phyloP scores from a whole-genome alignment of 2,797 vertebrate genomes.

The Salarias fasciatus region DNA sequence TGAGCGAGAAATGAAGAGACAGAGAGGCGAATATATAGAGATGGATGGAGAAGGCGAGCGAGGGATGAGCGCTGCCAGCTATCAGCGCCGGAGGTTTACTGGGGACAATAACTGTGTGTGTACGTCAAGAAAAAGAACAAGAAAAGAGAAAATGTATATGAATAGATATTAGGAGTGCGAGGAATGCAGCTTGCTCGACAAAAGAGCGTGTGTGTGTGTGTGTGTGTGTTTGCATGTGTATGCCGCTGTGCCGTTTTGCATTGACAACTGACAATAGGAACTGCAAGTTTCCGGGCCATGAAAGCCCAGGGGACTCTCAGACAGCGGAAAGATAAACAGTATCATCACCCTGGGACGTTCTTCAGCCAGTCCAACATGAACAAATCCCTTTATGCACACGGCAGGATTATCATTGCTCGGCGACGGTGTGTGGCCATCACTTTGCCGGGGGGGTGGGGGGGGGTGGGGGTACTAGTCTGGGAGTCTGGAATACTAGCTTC shows the following conservation, averaged over 20 bases:
- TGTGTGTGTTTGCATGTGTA: constrained; percentile 16
- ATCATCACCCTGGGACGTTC: constrained; percentile 66
- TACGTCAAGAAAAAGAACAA: constrained; percentile 16
- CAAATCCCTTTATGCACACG: constrained; percentile 79
- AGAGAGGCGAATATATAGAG: constrained; percentile 20
- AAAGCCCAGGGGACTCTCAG: constrained; percentile 70
- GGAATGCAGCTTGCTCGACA: constrained; percentile 15
- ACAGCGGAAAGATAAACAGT: constrained; percentile 80
- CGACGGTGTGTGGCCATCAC: constrained; percentile 59
- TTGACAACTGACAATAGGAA: constrained; percentile 62
- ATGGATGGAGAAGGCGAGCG: constrained; percentile 22
- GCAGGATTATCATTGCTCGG: constrained; percentile 72
- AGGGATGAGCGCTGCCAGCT: constrained; percentile 27
- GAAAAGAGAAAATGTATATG: constrained; percentile 7
- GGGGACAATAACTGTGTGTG: constrained; percentile 22
- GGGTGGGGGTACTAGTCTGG: background rate
- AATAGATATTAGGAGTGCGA: constrained; percentile 32
- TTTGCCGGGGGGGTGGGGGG: constrained; percentile 38
- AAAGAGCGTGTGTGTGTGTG: constrained; percentile 5
- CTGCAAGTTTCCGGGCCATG: constrained; percentile 65
- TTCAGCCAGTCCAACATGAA: constrained; percentile 71
- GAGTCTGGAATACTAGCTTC: constrained; percentile 31
- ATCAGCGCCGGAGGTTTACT: constrained; percentile 12
- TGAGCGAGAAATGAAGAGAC: constrained; percentile 36
- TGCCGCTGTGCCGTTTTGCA: constrained; percentile 20